Conservation (phyloP, 2,888 invertebrate species). For the Norana najaformis region DNA sequence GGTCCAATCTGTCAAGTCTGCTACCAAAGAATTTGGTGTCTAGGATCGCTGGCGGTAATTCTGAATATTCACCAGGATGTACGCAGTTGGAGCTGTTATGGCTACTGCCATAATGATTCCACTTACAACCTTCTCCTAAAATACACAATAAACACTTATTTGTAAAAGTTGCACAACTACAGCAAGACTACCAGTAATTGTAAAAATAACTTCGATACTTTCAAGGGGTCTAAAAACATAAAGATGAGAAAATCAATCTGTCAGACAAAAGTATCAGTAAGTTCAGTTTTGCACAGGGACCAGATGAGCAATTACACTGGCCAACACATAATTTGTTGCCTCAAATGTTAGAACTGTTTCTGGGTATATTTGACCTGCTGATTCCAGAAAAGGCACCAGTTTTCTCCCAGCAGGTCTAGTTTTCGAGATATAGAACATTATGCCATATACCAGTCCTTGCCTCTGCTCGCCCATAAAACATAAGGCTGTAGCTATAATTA, state of each 20-base stretch:
- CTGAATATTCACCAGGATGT: slow-evolving; percentile 29
- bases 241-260: background rate
- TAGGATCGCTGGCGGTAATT: slow-evolving; percentile 24
- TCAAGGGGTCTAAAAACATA: background rate
- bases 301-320: no score
- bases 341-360: no score
- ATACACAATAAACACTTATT: background rate
- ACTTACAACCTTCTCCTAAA: slow-evolving; percentile 24
- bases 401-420: no score
- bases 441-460: no score
- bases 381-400: no score
- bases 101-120: background rate
- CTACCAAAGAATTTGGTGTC: slow-evolving; percentile 16
- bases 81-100: slow-evolving; percentile 19
- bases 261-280: background rate
- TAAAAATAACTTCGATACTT: background rate
- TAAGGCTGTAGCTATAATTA: no score
- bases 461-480: no score
- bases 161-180: background rate
- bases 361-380: no score
- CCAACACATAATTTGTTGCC: no score
- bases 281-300: no score
- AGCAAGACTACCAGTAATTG: background rate
- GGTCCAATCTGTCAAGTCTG: background rate
- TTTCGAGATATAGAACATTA: no score